Evolutionary conservation across 2,113 vertebrate species (phyloP).

Genomic region (Pseudolaguvia tuberculata): DNA sequence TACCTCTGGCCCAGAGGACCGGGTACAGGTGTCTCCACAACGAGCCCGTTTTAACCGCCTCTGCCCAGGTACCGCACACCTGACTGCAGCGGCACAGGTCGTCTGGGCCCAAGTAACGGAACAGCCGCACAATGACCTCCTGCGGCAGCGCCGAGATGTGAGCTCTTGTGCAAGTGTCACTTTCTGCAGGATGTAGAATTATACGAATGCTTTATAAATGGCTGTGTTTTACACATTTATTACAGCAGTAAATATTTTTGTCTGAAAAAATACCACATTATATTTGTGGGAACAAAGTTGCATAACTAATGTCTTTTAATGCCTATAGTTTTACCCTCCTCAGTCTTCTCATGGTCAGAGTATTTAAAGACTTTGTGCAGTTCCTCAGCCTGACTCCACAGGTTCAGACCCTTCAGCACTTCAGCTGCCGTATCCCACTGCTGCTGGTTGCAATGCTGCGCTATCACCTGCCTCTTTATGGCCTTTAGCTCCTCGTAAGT

Average conservation of each 20-base stretch:
- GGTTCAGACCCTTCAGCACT: slow-evolving; percentile 78
- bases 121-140: slow-evolving; percentile 88
- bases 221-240: neutral
- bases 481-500: slow-evolving; percentile 96
- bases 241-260: neutral
- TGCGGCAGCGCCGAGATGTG: slow-evolving; percentile 83
- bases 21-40: slow-evolving; percentile 96
- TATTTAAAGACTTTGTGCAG: slow-evolving; percentile 92
- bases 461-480: slow-evolving; percentile 97
- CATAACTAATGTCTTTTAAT: neutral
- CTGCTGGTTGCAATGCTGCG: slow-evolving; percentile 86
- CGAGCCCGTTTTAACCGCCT: slow-evolving; percentile 82
- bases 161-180: slow-evolving; percentile 59
- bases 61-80: slow-evolving; percentile 86
- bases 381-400: slow-evolving; percentile 89
- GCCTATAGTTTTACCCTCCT: slow-evolving; percentile 70
- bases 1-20: slow-evolving; percentile 93
- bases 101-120: slow-evolving; percentile 82
- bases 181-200: slow-evolving; percentile 48
- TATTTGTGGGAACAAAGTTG: neutral
- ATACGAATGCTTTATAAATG: neutral
- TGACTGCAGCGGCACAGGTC: slow-evolving; percentile 90
- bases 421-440: slow-evolving; percentile 70
- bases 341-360: slow-evolving; percentile 86
- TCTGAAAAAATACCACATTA: neutral